phyloP scores from a whole-genome alignment of 2,113 vertebrate species.

The Hippopotamus amphibius region DNA sequence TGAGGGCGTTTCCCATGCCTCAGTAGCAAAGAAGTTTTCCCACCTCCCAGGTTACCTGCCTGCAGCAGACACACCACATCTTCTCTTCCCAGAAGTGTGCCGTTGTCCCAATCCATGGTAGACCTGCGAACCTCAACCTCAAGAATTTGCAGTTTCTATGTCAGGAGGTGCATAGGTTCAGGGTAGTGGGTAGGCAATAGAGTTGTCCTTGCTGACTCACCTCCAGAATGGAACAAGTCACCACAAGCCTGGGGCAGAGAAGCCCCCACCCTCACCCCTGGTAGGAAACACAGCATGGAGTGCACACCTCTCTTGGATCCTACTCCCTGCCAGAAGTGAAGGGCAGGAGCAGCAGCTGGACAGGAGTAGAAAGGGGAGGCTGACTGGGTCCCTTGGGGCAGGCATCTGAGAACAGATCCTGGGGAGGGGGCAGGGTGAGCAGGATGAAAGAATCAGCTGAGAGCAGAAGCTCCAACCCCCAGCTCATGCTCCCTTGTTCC shows the following conservation, averaged over 20 bases:
- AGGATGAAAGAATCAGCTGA: background rate
- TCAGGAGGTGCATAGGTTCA: too few relatives aligned
- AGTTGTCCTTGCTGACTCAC: rapidly evolving
- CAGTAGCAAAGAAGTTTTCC: background rate
- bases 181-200: background rate
- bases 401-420: background rate
- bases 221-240: rapidly evolving
- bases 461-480: background rate
- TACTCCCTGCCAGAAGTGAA: background rate
- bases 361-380: background rate
- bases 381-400: too few relatives aligned
- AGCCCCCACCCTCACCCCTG: rapidly evolving
- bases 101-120: background rate
- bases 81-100: background rate
- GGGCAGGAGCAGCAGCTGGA: background rate
- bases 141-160: background rate
- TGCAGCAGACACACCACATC: rapidly evolving
- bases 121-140: background rate
- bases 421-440: rapidly evolving
- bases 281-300: rapidly evolving
- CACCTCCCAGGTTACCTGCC: background rate
- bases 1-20: rapidly evolving
- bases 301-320: rapidly evolving
- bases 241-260: too few relatives aligned
- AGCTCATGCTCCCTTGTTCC: background rate